Conservation (phyloP, 2,113 vertebrate genomes). For the Corydoras sp. region DNA sequence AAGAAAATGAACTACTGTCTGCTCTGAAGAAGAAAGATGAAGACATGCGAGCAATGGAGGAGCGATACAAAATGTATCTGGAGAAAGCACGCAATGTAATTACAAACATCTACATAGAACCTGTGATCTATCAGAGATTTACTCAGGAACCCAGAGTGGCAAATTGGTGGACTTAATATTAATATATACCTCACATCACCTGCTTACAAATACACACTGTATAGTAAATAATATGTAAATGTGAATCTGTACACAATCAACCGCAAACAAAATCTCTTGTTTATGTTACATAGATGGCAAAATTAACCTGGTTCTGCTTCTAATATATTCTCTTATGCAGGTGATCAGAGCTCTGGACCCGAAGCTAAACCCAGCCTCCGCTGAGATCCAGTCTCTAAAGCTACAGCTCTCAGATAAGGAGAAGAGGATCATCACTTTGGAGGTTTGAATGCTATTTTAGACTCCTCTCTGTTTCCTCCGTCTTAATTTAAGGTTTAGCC, state of each 20-base stretch:
- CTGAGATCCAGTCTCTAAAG: slow-evolving; percentile 88
- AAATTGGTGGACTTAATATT: too few species aligned
- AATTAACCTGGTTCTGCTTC: too few species aligned
- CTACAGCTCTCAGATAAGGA: slow-evolving; percentile 84
- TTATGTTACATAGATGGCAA: too few species aligned
- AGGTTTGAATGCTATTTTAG: slow-evolving; percentile 54
- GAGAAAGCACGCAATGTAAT: slow-evolving; percentile 95
- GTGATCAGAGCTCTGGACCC: slow-evolving; percentile 95
- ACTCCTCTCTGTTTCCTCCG: too few species aligned
- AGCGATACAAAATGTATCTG: slow-evolving; percentile 96
- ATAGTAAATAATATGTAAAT: too few species aligned
- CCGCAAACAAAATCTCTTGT: too few species aligned
- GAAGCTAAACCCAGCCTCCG: slow-evolving; percentile 90
- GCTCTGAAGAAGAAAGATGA: slow-evolving; percentile 96
- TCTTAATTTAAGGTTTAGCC: too few species aligned
- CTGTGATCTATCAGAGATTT: not conserved
- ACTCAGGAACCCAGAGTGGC: too few species aligned
- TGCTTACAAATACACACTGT: too few species aligned
- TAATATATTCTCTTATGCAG: slow-evolving; percentile 51
- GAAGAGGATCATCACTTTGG: slow-evolving; percentile 78
- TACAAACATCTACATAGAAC: slow-evolving; percentile 15
- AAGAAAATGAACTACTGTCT: slow-evolving; percentile 82
- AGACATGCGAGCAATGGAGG: slow-evolving; percentile 97
- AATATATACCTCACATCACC: too few species aligned
- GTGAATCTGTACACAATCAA: too few species aligned